Percentiles rank a stretch among this genome's conserved stretches.
Conservation (phyloP, 1,140 invertebrate genomes). For the Rhynchophorus ferrugineus region DNA sequence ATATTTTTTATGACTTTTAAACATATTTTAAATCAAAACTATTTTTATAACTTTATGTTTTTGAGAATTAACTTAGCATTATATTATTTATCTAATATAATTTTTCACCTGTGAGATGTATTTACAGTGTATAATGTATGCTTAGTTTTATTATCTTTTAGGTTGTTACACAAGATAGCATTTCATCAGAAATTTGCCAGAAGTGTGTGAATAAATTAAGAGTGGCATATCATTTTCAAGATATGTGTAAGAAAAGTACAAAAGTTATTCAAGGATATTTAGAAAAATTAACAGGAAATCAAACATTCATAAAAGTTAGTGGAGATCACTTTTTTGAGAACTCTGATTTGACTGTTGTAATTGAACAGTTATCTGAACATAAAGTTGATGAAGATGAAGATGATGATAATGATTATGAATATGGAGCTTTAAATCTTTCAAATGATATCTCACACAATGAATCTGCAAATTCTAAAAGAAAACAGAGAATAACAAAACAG, state of each 20-base stretch:
- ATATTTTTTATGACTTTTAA: too few species aligned
- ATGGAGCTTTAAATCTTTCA: slow-evolving; percentile 2
- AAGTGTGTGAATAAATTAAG: slow-evolving; percentile 35
- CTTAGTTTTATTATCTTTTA: too few species aligned
- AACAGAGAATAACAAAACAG: slow-evolving; percentile 33
- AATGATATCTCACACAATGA: not conserved
- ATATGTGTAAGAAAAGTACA: slow-evolving; percentile 37
- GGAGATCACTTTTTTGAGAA: slow-evolving; percentile 29
- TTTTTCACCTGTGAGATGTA: too few species aligned
- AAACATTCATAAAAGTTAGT: slow-evolving; percentile 11
- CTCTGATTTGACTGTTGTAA: slow-evolving; percentile 29
- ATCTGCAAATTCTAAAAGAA: slow-evolving; percentile 12
- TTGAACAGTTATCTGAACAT: slow-evolving; percentile 15
- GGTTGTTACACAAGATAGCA: slow-evolving; percentile 31
- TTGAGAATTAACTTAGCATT: too few species aligned
- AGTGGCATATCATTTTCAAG: slow-evolving; percentile 36
- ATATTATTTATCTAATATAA: too few species aligned
- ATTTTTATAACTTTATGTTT: too few species aligned
- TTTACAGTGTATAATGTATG: too few species aligned
- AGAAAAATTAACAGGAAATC: slow-evolving; percentile 28
- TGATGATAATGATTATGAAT: not conserved
- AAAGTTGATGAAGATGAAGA: slow-evolving; percentile 5
- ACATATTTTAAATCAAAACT: too few species aligned
- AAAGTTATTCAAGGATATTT: slow-evolving; percentile 34
- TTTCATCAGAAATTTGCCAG: slow-evolving; percentile 34